Evolutionary conservation across 1,140 invertebrate species (phyloP).

Genomic region (Drosophila virilis): DNA sequence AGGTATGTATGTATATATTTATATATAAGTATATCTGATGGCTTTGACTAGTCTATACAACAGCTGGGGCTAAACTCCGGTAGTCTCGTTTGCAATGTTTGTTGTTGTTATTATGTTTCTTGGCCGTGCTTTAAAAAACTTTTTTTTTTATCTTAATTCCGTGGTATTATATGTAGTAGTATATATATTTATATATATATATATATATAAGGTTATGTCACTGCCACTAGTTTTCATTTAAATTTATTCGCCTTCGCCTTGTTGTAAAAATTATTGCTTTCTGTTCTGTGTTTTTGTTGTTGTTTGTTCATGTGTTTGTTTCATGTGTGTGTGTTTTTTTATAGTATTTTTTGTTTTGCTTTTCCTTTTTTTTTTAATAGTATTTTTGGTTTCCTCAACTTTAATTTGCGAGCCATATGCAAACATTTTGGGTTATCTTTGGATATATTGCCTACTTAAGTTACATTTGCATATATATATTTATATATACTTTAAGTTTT

Average conservation of each 20-base stretch:
- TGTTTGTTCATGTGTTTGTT: constrained; percentile 17
- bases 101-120: constrained; percentile 14
- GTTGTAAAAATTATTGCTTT: constrained; percentile 79
- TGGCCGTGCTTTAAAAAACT: constrained; percentile 57
- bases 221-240: constrained; percentile 61
- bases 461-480: constrained; percentile 74
- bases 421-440: constrained; percentile 72
- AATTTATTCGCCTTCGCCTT: constrained; percentile 44
- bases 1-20: constrained; percentile 21
- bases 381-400: constrained; percentile 64
- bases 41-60: constrained; percentile 35
- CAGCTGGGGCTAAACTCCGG: constrained; percentile 21
- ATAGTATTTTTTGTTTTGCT: constrained; percentile 3
- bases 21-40: constrained; percentile 60
- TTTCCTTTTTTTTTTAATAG: constrained; percentile 23
- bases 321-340: constrained; percentile 13
- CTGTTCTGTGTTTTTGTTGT: constrained; percentile 53
- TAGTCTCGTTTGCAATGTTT: constrained; percentile 10
- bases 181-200: constrained; percentile 30
- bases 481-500: constrained; percentile 45
- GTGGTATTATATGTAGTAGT: constrained; percentile 23
- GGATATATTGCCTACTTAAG: constrained; percentile 77
- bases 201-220: constrained; percentile 70
- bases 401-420: constrained; percentile 73
- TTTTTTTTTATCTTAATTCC: constrained; percentile 18